Base-by-base conservation (phyloP, 2,797 vertebrate species). In the Ambastaia sidthimunki region DNA sequence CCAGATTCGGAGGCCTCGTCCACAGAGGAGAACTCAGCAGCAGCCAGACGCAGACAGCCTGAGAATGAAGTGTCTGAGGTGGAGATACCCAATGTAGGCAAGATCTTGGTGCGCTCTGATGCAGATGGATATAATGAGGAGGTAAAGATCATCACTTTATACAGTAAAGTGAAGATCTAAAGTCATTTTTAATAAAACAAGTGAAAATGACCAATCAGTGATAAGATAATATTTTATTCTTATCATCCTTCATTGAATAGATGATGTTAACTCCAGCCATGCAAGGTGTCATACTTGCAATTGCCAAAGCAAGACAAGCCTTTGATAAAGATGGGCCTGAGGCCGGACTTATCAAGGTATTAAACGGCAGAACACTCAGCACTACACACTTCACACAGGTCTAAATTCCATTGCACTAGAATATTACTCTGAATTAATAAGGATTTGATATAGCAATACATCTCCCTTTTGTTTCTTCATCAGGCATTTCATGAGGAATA, bases 201-300 rank as follows among this genome's bases (percentile, higher is more conserved):
- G 1, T 23, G 41, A 48, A 5, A 15, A 7, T 7, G 12, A 41
- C 37, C 37, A 41, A 21, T 59, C 0, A 13, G n/a, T 21, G 11
- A 59, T 59, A 19, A 59, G 12, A 41, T 37, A 21, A 1, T 37
- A 37, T 57, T 71, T 71, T 19, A 28, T 50, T 66, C 6, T 71
- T 37, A 63, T 68, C 4, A 13, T 75, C 15, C 57, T 78, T 66
- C 12, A 65, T 65, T 73, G 34, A 78, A 23, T 82, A 99, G 98
- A 95, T 96, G 95, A 98, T 98, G 97, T 94, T 99, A 88, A 97
- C 95, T 75, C 98, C 98, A 71, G 97, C 98, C 76, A 99, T 99
- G 98, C 98, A 99, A 91, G 97, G 98, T 10, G 94, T 99, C 90
- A 98, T 99, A 89, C 90, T 99, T 80, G 98, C 98, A 84, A 98